Conservation (phyloP, 2,113 vertebrate genomes). For the Rhinoderma darwinii region DNA sequence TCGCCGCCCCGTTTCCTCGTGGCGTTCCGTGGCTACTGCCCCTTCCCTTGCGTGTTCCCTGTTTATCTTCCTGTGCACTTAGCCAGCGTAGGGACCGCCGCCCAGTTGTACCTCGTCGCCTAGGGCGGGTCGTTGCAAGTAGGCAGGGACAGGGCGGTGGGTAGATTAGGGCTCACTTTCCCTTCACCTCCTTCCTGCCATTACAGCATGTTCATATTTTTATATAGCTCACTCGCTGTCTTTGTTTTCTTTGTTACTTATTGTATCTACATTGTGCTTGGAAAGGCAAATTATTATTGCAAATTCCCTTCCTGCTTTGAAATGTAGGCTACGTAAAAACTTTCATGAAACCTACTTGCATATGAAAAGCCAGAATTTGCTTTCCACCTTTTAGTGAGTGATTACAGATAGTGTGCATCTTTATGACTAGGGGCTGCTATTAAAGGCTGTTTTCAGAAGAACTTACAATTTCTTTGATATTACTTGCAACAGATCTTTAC, state of each 20-base stretch:
- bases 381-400: not conserved
- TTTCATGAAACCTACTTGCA: not conserved
- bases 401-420: not conserved
- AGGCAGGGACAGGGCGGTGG: too few species aligned
- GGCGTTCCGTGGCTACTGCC: too few species aligned
- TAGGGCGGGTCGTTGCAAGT: too few species aligned
- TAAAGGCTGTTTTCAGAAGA: not conserved
- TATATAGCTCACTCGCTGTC: not conserved
- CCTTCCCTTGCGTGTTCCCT: too few species aligned
- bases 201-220: not conserved
- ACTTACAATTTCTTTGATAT: conserved; percentile 21
- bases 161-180: too few species aligned
- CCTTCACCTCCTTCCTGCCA: too few species aligned
- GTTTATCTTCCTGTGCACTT: too few species aligned
- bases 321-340: not conserved
- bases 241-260: not conserved
- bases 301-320: not conserved
- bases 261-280: not conserved
- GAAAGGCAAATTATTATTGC: not conserved
- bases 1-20: too few species aligned
- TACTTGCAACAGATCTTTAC: not conserved
- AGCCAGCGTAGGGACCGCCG: too few species aligned
- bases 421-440: not conserved
- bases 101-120: too few species aligned
- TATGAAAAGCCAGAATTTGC: not conserved